Evolutionary conservation across 2,888 invertebrate species (phyloP), one percentile per base, ranked within the genome.

Genomic region (Amiota mariae): DNA sequence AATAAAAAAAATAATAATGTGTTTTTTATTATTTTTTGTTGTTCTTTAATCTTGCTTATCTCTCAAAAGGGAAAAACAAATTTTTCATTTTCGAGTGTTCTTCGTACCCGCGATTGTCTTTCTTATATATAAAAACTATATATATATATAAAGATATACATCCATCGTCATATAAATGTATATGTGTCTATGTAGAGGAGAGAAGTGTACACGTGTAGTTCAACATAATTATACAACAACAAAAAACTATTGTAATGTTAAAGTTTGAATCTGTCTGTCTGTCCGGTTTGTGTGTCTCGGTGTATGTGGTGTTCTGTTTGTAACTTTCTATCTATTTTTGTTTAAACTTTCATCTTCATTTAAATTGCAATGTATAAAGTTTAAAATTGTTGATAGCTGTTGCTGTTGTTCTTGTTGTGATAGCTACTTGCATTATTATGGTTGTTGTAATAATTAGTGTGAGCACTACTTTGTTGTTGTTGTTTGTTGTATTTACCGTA

Each of bases 401-500:
- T 87, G 82, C 88, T 88, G 87, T 87, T 88, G 85, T 87, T 89
- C 86, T 89, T 88, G 84, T 88, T 89, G 85, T 85, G 89, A 86
- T 89, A 88, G 78, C 84, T 84, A 85, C 87, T 86, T 81, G 86
- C 81, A 76, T 86, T 80, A 81, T 85, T 78, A 86, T 86, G 87
- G 85, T 87, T 87, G 86, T 89, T 89, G 84, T 89, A 87, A 87
- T 86, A 87, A 87, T 82, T 87, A 86, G 79, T 82, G 83, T 87
- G 87, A 87, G 87, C 87, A 89, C 85, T 89, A 85, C 84, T 88
- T 87, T 85, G 87, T 82, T 85, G 77, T 79, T 80, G 79, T 88
- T 85, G 87, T 81, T 84, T 84, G 81, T 86, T 84, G 89, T 89
- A 89, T 89, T 89, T 89, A 89, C 89, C 89, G 87, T 89, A 89